Conservation (phyloP, 2,888 invertebrate species). For the Thereva nobilitata region DNA sequence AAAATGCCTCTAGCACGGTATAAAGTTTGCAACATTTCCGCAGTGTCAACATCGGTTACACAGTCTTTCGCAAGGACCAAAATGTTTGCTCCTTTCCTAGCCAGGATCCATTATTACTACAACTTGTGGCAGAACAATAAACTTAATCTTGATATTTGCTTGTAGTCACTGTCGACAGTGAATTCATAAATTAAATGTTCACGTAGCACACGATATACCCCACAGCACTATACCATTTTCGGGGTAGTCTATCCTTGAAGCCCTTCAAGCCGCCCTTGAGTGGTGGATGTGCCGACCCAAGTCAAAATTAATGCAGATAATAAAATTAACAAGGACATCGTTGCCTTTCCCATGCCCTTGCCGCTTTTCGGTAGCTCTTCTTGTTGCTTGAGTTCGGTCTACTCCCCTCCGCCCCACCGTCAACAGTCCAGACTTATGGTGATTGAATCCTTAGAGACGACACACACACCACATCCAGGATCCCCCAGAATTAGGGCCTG, state of each 20-base stretch:
- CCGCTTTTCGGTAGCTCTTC: too few relatives aligned
- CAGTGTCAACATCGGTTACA: conserved; percentile 2
- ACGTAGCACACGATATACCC: not conserved
- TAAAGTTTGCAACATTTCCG: conserved; percentile 35
- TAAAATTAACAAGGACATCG: conserved; percentile 32
- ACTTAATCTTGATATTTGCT: conserved; percentile 53
- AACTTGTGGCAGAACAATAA: conserved; percentile 50
- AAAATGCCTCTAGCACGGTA: conserved; percentile 44
- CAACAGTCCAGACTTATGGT: too few relatives aligned
- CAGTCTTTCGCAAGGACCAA: conserved; percentile 31
- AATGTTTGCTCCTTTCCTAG: conserved; percentile 38
- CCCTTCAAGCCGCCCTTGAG: too few relatives aligned
- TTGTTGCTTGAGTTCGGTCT: not conserved
- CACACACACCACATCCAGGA: too few relatives aligned
- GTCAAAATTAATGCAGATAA: conserved; percentile 33
- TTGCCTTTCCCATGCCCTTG: not conserved
- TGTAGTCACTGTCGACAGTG: conserved; percentile 45
- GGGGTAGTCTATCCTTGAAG: not conserved
- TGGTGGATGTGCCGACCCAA: conserved; percentile 21
- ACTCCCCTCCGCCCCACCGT: not conserved
- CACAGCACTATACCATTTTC: conserved; percentile 17
- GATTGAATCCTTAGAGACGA: too few relatives aligned
- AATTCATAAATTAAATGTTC: conserved; percentile 51
- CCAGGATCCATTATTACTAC: conserved; percentile 28
- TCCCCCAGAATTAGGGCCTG: too few relatives aligned